Conservation (phyloP, 1,140 invertebrate species). For the Agrilus planipennis region DNA sequence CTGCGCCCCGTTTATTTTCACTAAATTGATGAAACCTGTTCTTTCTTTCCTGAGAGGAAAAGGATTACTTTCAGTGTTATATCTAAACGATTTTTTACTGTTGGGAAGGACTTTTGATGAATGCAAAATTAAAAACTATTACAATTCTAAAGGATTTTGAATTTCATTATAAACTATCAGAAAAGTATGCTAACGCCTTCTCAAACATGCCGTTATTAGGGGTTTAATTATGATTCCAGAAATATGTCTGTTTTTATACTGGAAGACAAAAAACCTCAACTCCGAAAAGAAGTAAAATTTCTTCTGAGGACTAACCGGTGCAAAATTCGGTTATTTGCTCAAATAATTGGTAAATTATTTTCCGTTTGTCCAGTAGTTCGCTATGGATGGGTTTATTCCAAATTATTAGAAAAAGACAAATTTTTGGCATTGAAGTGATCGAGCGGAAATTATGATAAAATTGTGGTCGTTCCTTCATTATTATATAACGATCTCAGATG, state of each 20-base stretch:
- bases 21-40: slow-evolving; percentile 20
- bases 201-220: background rate
- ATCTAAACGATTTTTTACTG: background rate
- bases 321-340: background rate
- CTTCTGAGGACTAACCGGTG: background rate
- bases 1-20: slow-evolving; percentile 18
- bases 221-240: background rate
- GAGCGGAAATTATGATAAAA: slow-evolving; percentile 4
- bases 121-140: background rate
- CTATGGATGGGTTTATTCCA: slow-evolving; percentile 21
- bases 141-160: background rate
- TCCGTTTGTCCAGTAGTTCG: slow-evolving; percentile 6
- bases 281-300: background rate
- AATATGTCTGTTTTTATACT: background rate
- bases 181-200: background rate
- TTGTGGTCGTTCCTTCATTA: background rate
- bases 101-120: background rate
- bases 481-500: slow-evolving; percentile 15
- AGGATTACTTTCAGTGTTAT: background rate
- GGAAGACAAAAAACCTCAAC: background rate
- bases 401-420: too few relatives aligned
- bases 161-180: background rate
- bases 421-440: background rate
- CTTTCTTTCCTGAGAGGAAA: slow-evolving; percentile 8
- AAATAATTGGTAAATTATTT: background rate